A percentile compares a stretch with the other conserved stretches of the same genome.
Conservation (phyloP, 2,113 vertebrate species). For the Neolamprologus modestus region DNA sequence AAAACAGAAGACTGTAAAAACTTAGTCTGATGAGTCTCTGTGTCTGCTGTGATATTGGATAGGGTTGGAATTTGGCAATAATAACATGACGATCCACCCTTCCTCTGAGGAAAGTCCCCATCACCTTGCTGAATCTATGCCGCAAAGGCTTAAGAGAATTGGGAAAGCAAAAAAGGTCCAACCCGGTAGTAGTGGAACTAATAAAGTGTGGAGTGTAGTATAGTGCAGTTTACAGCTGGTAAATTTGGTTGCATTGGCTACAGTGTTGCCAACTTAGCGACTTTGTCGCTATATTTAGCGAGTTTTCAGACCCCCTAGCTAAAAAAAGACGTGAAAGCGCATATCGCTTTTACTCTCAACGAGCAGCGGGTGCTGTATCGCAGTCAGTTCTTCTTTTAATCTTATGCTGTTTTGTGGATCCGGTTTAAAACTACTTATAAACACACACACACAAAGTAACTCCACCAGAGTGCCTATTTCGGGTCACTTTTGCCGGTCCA, state of each 20-base stretch:
- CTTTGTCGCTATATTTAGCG: too few relatives aligned
- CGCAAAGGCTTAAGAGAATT: neutral
- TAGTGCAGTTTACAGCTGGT: neutral
- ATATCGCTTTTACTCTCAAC: too few relatives aligned
- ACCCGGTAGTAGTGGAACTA: neutral
- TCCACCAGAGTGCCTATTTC: too few relatives aligned
- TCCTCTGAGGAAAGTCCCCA: neutral
- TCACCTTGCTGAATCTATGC: neutral
- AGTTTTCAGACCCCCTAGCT: too few relatives aligned
- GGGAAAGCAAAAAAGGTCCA: neutral
- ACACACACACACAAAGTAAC: too few relatives aligned
- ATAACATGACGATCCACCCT: accelerated
- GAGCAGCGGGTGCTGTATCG: too few relatives aligned
- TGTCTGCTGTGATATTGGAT: neutral
- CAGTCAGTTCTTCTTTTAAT: too few relatives aligned
- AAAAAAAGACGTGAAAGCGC: too few relatives aligned
- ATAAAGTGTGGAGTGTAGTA: neutral
- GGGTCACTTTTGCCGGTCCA: too few relatives aligned
- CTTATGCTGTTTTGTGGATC: too few relatives aligned
- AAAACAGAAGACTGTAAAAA: neutral
- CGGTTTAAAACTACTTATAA: too few relatives aligned
- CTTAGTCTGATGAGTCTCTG: neutral
- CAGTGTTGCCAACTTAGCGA: too few relatives aligned
- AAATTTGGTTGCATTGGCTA: neutral
- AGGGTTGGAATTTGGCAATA: neutral